Evolutionary conservation across 2,888 invertebrate genomes (phyloP), one percentile per base, ranked within the genome.

Genomic region (Lottia scabra): DNA sequence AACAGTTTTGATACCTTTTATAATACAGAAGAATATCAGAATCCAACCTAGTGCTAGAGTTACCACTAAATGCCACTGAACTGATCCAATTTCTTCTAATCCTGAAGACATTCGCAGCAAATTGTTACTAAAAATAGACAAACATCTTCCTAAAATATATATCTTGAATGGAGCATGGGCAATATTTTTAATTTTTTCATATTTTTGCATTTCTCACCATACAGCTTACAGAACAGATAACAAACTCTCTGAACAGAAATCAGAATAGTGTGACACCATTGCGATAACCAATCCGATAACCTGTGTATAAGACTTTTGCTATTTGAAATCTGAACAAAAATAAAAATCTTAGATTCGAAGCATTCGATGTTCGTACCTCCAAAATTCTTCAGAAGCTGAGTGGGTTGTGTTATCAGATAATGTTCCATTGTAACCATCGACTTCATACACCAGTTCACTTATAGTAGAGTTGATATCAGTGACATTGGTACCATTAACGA

Each of bases 1-100:
- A 23, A 66, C 56, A 23, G 70, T 65, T 27, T 70, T 70, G 19
- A 66, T 46, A 15, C 70, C 70, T 48, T 64, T 69, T 43, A 69
- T 63, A 15, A 69, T 23, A 46, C 69, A 69, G 63, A 38, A 45
- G 43, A 64, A 65, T n/a, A 65, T 66, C 8, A 70, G 16, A 27
- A 70, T 2, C 70, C 70, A 70, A 8, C 48, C 70, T 16, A 65
- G 43, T 12, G 65, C 46, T 19, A 66, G 45, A n/a, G 65, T 26
- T 19, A 65, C 65, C 23, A 48, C 66, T 19, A 70, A 16, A 65
- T 70, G 70, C 65, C 65, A 48, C 43, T 70, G 70, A 3, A 70
- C 46, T 2, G 38, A 38, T n/a, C 70, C 70, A 46, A 70, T 30
- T 12, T 70, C 66, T 8, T 70, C 65, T 44, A 70, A 44, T n/a